A percentile compares a stretch with the other conserved stretches of the same genome.
phyloP scores from a whole-genome alignment of 2,797 vertebrate species.

The Phrynocephalus forsythii region DNA sequence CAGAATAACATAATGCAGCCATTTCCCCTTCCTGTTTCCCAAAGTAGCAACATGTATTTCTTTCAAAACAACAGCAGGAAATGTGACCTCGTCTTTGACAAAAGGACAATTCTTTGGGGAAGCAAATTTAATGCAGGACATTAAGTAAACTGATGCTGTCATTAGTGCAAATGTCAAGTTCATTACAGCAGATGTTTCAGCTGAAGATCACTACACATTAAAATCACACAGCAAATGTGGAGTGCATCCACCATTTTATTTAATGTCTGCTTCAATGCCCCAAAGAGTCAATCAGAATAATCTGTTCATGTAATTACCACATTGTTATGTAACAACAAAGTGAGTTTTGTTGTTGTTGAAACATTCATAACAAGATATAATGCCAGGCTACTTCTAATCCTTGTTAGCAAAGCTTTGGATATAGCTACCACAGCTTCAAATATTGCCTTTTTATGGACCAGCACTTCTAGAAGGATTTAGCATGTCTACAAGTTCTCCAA shows the following conservation, averaged over 20 bases:
- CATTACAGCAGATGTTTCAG: slow-evolving; percentile 74
- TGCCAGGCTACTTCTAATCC: slow-evolving; percentile 5
- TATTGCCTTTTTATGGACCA: too few species aligned
- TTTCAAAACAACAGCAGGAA: slow-evolving; percentile 33
- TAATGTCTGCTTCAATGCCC: slow-evolving; percentile 38
- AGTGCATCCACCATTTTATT: slow-evolving; percentile 59
- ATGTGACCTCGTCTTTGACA: slow-evolving; percentile 51
- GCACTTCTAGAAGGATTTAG: too few species aligned
- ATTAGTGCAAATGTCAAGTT: slow-evolving; percentile 76
- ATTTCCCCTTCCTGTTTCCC: slow-evolving; percentile 8
- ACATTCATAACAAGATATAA: fast-evolving
- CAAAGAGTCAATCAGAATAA: slow-evolving; percentile 4
- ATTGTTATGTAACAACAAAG: background rate
- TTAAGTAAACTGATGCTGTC: slow-evolving; percentile 72
- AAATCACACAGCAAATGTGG: slow-evolving; percentile 67
- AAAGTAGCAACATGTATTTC: background rate
- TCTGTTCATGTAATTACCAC: background rate
- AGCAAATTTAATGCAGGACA: slow-evolving; percentile 66
- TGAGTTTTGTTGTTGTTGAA: slow-evolving; percentile 1
- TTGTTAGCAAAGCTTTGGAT: background rate
- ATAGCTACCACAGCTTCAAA: background rate
- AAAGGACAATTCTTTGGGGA: slow-evolving; percentile 54
- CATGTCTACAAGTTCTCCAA: background rate
- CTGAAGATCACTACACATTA: slow-evolving; percentile 66
- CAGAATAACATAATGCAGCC: background rate